phyloP scores from a whole-genome alignment of 2,888 invertebrate genomes.

The Eulithis prunata region DNA sequence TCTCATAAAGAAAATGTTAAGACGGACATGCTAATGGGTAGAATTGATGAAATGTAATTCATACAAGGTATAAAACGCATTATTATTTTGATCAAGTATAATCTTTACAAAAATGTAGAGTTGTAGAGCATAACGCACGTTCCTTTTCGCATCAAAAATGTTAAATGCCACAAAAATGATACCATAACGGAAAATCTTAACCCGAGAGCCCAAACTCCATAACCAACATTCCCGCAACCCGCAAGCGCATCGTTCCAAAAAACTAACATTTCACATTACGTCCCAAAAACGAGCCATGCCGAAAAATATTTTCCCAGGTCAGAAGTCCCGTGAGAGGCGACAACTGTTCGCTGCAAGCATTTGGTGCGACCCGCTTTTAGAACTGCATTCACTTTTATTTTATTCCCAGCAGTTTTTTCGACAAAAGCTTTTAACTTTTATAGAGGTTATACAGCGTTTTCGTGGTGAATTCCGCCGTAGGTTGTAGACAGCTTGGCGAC shows the following conservation, averaged over 20 bases:
- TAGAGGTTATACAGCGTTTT: constrained; percentile 69
- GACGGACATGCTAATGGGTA: background rate
- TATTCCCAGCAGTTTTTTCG: constrained; percentile 68
- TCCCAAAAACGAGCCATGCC: constrained; percentile 49
- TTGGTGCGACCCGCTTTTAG: constrained; percentile 65
- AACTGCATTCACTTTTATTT: constrained; percentile 70
- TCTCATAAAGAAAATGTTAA: background rate
- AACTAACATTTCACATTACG: constrained; percentile 53
- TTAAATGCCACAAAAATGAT: constrained; percentile 11
- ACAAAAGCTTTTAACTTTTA: constrained; percentile 81
- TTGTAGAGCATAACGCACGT: background rate
- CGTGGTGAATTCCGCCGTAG: constrained; percentile 58
- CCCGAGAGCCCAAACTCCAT: constrained; percentile 15
- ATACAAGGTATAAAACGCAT: background rate
- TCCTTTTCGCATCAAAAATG: constrained; percentile 1
- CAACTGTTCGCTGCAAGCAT: constrained; percentile 63
- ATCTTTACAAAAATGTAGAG: background rate
- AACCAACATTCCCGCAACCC: constrained; percentile 25
- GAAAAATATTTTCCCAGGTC: constrained; percentile 64
- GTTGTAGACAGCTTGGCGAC: constrained; percentile 38
- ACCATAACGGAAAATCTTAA: constrained; percentile 18
- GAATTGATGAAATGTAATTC: background rate
- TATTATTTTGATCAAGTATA: background rate
- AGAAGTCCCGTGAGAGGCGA: constrained; percentile 67
- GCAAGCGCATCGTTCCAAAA: constrained; percentile 39